Conservation (phyloP, 2,113 vertebrate species). For the Menidia beryllina region DNA sequence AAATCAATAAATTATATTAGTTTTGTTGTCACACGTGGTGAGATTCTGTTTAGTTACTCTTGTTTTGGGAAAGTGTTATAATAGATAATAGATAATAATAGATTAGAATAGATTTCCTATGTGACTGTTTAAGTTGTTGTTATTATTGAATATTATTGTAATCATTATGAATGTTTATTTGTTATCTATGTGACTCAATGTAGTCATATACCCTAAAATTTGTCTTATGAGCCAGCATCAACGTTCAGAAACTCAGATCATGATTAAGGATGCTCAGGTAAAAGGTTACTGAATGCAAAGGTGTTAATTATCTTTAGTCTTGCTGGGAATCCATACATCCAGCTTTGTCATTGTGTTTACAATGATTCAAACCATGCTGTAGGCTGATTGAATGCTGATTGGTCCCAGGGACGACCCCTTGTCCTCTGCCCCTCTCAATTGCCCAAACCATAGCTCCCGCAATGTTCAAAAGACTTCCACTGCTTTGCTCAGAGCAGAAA, state of each 20-base stretch:
- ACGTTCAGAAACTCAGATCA: background rate
- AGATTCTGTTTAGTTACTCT: background rate
- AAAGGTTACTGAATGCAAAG: constrained; percentile 8
- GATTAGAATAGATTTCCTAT: no score
- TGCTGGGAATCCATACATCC: constrained; percentile 7
- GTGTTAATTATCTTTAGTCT: constrained; percentile 11
- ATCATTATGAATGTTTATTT: no score
- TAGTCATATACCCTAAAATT: background rate
- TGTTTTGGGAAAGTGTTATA: background rate
- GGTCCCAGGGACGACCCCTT: constrained; percentile 24
- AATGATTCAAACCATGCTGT: constrained; percentile 32
- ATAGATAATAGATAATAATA: no score
- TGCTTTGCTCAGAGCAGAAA: constrained; percentile 35
- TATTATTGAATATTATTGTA: no score
- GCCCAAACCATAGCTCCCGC: constrained; percentile 18
- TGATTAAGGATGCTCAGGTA: background rate
- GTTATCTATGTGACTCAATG: no score
- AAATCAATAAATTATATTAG: constrained; percentile 5
- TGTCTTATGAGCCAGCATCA: background rate
- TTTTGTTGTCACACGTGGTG: background rate
- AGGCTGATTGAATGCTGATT: constrained; percentile 16
- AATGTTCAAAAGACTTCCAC: constrained; percentile 34
- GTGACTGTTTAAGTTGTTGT: no score
- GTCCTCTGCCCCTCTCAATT: constrained; percentile 16
- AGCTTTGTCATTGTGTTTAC: constrained; percentile 21